Base-by-base conservation (phyloP, 2,113 vertebrate genomes). In the Donacobius atricapilla region DNA sequence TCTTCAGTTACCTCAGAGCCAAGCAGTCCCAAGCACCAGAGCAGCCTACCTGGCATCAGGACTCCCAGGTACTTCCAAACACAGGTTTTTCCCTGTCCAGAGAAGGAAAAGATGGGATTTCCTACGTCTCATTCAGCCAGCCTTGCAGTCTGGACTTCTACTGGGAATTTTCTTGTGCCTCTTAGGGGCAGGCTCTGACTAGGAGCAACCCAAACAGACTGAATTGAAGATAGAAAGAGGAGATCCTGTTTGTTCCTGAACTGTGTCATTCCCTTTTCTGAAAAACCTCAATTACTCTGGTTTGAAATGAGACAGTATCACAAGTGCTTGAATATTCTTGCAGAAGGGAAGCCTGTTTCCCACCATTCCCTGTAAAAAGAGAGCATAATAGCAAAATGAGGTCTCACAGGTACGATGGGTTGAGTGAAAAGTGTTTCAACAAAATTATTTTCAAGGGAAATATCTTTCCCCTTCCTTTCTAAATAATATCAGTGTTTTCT, bases 11-110 rank as follows among this genome's bases (percentile, higher is more conserved):
- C 0, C 1, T 9, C 17, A 8, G 18, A 83, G n/a, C 6, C 9
- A 16, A 15, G 24, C 1, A 2, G 11, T 40, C n/a, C 31, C 47
- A 72, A 45, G 23, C 0, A 0, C 13, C 28, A 28, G 20, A 54
- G 30, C 11, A 57, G n/a, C 42, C 9, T 14, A 33, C 5, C n/a
- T 48, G 40, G 30, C 21, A 28, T n/a, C 20, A 80, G 61, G 9
- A 83, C 7, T 57, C 11, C 6, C 2, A 1, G 15, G 4, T 23
- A 75, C 6, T 65, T 23, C 37, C 0, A 2, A 37, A 66, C 7
- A 57, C 11, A 15, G 7, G 2, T 1, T 28, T 66, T 89, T 76
- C 3, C 27, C 47, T 76, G 24, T 22, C 11, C 19, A 48, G 31
- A 57, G 5, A 39, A 9, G 20, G 16, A 42, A 69, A 21, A 44